phyloP scores from a whole-genome alignment of 2,113 vertebrate species.

The Psammodynastes pulverulentus region DNA sequence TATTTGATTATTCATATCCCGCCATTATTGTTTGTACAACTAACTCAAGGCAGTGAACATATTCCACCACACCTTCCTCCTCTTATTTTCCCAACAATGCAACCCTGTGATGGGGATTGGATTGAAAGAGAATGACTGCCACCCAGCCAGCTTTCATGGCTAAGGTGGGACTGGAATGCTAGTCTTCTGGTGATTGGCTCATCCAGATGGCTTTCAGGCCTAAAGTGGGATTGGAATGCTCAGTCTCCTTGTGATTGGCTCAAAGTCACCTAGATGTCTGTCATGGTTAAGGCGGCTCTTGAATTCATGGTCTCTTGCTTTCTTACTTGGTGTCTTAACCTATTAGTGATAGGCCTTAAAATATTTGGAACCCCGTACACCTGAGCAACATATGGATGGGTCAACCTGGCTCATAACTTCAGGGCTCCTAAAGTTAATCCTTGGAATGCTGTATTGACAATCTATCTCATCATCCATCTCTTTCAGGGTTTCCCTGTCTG shows the following conservation, averaged over 20 bases:
- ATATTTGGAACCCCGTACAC: not conserved
- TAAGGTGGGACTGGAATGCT: too few relatives aligned
- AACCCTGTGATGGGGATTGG: not conserved
- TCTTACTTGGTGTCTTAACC: not conserved
- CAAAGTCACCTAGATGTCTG: too few relatives aligned
- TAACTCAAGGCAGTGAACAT: not conserved
- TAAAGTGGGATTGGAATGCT: too few relatives aligned
- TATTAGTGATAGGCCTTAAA: not conserved
- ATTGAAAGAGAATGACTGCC: not conserved
- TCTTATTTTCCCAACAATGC: not conserved
- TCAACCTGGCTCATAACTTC: not conserved
- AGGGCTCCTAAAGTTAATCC: not conserved
- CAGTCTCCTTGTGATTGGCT: too few relatives aligned
- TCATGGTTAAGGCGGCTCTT: not conserved
- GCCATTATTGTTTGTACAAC: not conserved
- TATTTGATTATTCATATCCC: not conserved
- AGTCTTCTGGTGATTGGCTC: too few relatives aligned
- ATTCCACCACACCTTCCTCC: not conserved
- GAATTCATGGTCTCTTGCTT: not conserved
- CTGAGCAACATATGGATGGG: not conserved
- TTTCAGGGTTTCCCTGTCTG: conserved; percentile 57
- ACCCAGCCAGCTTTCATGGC: not conserved
- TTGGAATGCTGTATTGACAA: not conserved
- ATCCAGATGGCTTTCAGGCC: too few relatives aligned
- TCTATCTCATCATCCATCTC: not conserved